phyloP scores from a whole-genome alignment of 2,888 invertebrate species.

The Drosophila helvetica region DNA sequence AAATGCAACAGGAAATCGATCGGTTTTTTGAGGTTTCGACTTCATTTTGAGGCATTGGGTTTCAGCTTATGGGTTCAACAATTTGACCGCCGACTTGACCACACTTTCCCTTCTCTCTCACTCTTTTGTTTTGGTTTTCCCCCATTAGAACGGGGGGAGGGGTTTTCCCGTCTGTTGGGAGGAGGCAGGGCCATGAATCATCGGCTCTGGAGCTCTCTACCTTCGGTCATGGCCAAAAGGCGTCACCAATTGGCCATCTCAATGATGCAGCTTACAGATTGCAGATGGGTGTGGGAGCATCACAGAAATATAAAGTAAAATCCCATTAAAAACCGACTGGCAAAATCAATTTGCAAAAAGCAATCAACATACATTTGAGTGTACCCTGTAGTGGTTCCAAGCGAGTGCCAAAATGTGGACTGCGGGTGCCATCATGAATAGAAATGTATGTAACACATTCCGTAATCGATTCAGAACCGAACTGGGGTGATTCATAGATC shows the following conservation, averaged over 20 bases:
- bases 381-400: too few species aligned
- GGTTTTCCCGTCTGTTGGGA: neutral
- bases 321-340: constrained; percentile 45
- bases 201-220: neutral
- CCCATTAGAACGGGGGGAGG: neutral
- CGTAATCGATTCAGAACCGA: too few species aligned
- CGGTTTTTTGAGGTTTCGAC: constrained; percentile 23
- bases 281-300: neutral
- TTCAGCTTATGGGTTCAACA: constrained; percentile 20
- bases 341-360: too few species aligned
- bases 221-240: neutral
- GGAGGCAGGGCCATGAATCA: neutral
- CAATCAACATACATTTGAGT: too few species aligned
- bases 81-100: constrained; percentile 28
- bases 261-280: neutral
- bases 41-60: constrained; percentile 18
- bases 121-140: neutral
- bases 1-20: constrained; percentile 59
- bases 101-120: constrained; percentile 30
- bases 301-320: constrained; percentile 14
- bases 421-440: too few species aligned
- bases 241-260: neutral
- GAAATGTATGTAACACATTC: too few species aligned
- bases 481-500: too few species aligned
- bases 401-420: too few species aligned